These are phyloP conservation scores for Aurelia aurita DNA, from an alignment of 30 jellyfish, hydroid and myxozoan species.

Conservation along the genomic window DNA sequence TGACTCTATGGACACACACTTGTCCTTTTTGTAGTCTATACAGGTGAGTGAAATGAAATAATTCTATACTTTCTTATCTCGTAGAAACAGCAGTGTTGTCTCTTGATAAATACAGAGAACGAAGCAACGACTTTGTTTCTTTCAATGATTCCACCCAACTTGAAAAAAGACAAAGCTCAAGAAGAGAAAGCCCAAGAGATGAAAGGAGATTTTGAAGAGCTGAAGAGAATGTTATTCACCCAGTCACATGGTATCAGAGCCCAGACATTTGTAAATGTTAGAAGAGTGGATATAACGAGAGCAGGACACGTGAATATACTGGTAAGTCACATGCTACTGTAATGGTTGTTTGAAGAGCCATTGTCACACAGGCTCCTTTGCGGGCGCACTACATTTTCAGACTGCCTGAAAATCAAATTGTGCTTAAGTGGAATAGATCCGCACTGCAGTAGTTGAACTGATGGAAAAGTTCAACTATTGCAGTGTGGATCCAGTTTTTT, in stretches of 20 bases:
- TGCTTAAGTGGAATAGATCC: too few relatives aligned
- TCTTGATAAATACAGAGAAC: constrained; percentile 9
- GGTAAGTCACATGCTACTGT: not conserved
- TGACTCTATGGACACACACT: too few relatives aligned
- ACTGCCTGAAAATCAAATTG: too few relatives aligned
- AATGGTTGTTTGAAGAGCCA: not conserved
- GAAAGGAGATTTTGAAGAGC: constrained; percentile 24
- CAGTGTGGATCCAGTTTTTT: too few relatives aligned
- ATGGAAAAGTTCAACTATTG: too few relatives aligned
- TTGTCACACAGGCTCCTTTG: too few relatives aligned
- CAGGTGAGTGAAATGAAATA: too few relatives aligned
- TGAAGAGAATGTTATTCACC: constrained; percentile 18
- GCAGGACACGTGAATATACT: constrained; percentile 23
- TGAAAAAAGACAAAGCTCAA: constrained; percentile 16
- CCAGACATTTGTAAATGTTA: constrained; percentile 14
- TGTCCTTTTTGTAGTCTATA: too few relatives aligned
- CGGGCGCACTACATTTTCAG: not conserved
- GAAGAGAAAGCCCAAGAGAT: not conserved
- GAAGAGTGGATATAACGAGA: constrained; percentile 4
- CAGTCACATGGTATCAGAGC: constrained; percentile 16
- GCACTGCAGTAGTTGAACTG: too few relatives aligned
- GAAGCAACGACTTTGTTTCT: constrained; percentile 15
- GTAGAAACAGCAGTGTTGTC: constrained; percentile 44
- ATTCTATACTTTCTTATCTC: not conserved
- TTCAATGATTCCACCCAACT: constrained; percentile 15